Conservation (phyloP, 2,113 vertebrate genomes). For the Podarcis raffonei region DNA sequence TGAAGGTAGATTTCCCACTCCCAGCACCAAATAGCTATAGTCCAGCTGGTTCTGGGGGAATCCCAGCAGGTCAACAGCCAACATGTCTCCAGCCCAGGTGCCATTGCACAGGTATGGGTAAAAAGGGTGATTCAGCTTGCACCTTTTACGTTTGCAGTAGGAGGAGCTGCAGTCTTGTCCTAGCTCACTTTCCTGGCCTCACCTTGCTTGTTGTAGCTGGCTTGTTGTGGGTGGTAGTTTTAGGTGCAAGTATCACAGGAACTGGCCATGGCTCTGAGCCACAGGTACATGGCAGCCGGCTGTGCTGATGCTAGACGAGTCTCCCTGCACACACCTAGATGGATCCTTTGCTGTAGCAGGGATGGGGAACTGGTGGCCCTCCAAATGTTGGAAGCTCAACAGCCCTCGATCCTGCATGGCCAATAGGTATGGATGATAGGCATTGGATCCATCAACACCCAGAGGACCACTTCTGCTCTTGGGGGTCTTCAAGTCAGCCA, state of each 20-base stretch:
- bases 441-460: background rate
- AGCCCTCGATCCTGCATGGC: background rate
- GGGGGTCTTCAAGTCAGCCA: background rate
- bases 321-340: background rate
- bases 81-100: background rate
- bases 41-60: background rate
- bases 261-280: background rate
- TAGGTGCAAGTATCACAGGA: background rate
- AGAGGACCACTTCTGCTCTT: background rate
- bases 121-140: background rate
- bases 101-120: background rate
- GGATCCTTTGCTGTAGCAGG: background rate
- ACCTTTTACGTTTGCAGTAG: background rate
- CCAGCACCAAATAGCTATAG: background rate
- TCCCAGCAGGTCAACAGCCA: too few relatives aligned
- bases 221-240: too few relatives aligned
- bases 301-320: too few relatives aligned
- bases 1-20: background rate
- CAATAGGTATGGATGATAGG: background rate
- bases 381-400: background rate
- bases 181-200: background rate
- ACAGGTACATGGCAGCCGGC: too few relatives aligned
- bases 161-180: too few relatives aligned
- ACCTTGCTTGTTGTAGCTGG: background rate
- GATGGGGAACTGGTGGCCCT: background rate